Evolutionary conservation across 2,797 vertebrate genomes (phyloP), one percentile per base, ranked within the genome.

Genomic region (Pempheris klunzingeri): DNA sequence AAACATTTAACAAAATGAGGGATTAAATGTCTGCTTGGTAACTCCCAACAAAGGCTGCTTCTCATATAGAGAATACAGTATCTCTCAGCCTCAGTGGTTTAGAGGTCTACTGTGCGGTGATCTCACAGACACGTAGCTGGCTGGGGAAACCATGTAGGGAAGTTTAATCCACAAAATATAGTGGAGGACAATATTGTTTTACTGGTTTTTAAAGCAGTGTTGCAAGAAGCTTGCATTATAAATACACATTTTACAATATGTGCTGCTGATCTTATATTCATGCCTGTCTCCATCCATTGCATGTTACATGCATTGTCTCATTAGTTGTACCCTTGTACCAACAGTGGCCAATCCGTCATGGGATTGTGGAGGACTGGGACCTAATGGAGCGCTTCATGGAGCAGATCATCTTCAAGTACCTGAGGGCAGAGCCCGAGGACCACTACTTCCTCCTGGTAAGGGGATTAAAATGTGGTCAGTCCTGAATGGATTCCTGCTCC

Each of bases 371-470:
- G 91, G 97, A 99, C 89, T 99, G 98, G 98, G 98, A 99, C 87
- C 93, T 99, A 60, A 99, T 99, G 97, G 98, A 99, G 92, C 96
- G 97, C 74, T 99, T 98, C 93, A 98, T 99, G 98, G 98, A 99
- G 82, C 97, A 99, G 92, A 95, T 99, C 86, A 99, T 99, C 92
- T 99, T 99, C 92, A 99, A 99, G 85, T 99, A 99, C 93, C 95
- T 99, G 92, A 95, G 97, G 81, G 98, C 97, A 34, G 98, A 99
- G 89, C 98, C 98, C 0, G 98, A 99, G 91, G 98, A 99, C 84
- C 98, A 99, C 94, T 97, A 96, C 94, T 99, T 99, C 91, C 96
- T 99, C 71, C 92, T 99, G 96, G 97, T 98, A 91, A 91, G 84
- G 54, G n/a, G 14, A 46, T 47, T 17, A n/a, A 12, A 52, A 77